Percentiles rank a stretch among this genome's conserved stretches.
Conservation (phyloP, 2,113 vertebrate species). For the Corydoras maculifer region DNA sequence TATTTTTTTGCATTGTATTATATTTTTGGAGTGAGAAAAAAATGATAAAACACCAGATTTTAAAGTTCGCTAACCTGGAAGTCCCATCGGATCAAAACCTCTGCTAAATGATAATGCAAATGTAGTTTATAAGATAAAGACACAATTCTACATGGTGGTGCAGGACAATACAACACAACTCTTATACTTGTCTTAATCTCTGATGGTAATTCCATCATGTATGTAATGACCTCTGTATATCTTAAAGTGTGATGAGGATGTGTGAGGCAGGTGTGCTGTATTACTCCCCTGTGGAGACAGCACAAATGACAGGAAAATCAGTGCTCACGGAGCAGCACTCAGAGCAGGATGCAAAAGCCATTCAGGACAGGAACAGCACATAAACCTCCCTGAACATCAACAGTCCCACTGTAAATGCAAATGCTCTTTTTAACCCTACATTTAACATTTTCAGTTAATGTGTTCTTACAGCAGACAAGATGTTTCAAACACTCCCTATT, state of each 20-base stretch:
- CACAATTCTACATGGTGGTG: neutral
- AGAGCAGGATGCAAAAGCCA: conserved; percentile 39
- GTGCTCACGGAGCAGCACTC: conserved; percentile 21
- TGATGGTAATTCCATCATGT: conserved; percentile 6
- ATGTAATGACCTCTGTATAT: neutral
- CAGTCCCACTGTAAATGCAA: conserved; percentile 17
- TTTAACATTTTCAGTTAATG: neutral
- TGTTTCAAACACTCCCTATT: neutral
- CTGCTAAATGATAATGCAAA: too few relatives aligned
- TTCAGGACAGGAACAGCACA: conserved; percentile 34
- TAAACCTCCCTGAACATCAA: conserved; percentile 22
- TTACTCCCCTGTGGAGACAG: conserved; percentile 36
- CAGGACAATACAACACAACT: neutral
- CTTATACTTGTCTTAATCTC: neutral
- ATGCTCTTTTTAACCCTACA: conserved; percentile 3
- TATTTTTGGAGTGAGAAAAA: too few relatives aligned
- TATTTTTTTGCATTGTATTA: too few relatives aligned
- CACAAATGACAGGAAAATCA: conserved; percentile 36
- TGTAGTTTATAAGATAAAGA: too few relatives aligned
- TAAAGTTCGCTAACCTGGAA: too few relatives aligned
- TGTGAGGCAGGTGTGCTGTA: conserved; percentile 33
- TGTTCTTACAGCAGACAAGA: neutral
- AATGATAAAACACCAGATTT: too few relatives aligned
- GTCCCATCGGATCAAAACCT: too few relatives aligned
- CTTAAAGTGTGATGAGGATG: conserved; percentile 26